Evolutionary conservation across 2,888 invertebrate species (phyloP), one percentile per base, ranked within the genome.

Genomic region (Unio pictorum): DNA sequence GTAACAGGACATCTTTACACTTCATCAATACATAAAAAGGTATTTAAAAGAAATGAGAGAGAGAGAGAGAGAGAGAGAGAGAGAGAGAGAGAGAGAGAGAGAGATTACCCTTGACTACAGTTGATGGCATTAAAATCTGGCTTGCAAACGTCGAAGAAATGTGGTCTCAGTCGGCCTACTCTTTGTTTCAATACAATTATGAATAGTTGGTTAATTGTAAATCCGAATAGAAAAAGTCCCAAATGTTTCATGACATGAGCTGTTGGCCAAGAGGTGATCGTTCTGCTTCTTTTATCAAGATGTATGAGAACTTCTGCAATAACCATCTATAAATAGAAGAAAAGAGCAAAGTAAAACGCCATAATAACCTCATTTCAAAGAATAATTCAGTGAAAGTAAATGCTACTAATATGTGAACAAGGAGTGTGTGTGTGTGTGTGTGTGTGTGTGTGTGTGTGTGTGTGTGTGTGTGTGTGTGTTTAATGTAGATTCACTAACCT

Each of bases 121-220:
- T 80, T 78, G 60, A 84, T 73, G 20, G 64, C 69, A 17, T 63
- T 58, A 28, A 64, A 77, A 68, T 85, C 70, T 3, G 98, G 98
- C 67, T 92, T 91, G 87, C 99, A 99, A 0, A 97, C 94, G 81
- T 92, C 93, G 87, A 96, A 93, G 91, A 98, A 99, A 91, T 99
- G 97, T 57, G 98, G 98, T 82, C 98, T 92, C 81, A 98, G 91
- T 70, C 97, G 93, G 59, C 98, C 98, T 77, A 98, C 94, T 18
- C 95, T 94, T 89, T 97, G 97, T 91, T 99, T 98, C 78, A 95
- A 95, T 76, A 97, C 93, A 89, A 98, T 97, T 3, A 97, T 97
- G 79, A 95, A 93, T 63, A 96, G 91, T 88, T 95, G 95, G 80
- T 94, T 94, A 81, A 94, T 93, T 62, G 94, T 94, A 62, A 95